Evolutionary conservation across 1,140 invertebrate species (phyloP).

Genomic region (Neuroterus valhalla): DNA sequence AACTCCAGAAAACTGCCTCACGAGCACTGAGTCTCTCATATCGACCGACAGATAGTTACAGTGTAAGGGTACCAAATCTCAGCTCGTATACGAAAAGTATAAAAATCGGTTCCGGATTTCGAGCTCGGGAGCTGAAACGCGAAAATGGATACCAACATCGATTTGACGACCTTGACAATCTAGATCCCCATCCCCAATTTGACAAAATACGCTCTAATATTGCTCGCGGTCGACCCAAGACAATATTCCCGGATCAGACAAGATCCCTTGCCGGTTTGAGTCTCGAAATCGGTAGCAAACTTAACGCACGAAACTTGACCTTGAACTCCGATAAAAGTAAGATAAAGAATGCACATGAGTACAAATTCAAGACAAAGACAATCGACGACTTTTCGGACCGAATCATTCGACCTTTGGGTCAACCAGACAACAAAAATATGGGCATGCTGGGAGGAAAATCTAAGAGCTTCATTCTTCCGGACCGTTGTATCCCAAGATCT

Average conservation of each 20-base stretch:
- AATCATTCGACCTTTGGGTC: constrained; percentile 61
- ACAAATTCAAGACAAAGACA: not conserved
- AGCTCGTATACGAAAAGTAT: constrained; percentile 54
- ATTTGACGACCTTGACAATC: constrained; percentile 38
- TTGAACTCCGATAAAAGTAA: not conserved
- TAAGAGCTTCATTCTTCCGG: constrained; percentile 68
- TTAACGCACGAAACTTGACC: constrained; percentile 36
- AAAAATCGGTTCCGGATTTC: constrained; percentile 43
- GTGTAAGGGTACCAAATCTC: constrained; percentile 60
- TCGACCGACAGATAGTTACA: constrained; percentile 57
- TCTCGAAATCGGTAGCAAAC: constrained; percentile 35
- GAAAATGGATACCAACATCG: constrained; percentile 45
- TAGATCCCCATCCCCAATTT: constrained; percentile 44
- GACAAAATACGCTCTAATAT: constrained; percentile 44
- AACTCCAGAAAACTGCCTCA: constrained; percentile 44
- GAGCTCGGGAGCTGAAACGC: constrained; percentile 45
- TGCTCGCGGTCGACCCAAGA: constrained; percentile 46
- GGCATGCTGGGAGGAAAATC: constrained; percentile 64
- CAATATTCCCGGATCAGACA: constrained; percentile 42
- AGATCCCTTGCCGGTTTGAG: constrained; percentile 41
- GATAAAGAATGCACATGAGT: not conserved
- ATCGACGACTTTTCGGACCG: constrained; percentile 42
- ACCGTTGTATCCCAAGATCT: constrained; percentile 55
- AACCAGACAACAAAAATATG: constrained; percentile 56
- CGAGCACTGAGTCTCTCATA: constrained; percentile 60